phyloP scores from a whole-genome alignment of 1,140 invertebrate species.

The Mamestra configurata region DNA sequence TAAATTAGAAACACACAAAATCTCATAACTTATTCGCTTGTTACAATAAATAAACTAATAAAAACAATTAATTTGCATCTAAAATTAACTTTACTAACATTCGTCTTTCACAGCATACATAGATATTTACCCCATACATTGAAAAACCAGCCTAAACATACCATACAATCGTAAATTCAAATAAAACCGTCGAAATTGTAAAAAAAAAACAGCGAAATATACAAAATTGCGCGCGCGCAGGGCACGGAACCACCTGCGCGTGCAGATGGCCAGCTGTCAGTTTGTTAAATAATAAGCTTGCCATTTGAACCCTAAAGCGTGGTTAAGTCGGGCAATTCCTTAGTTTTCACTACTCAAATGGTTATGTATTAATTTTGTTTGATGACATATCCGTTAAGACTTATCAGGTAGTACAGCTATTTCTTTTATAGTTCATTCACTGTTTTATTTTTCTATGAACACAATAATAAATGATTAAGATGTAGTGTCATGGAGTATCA shows the following conservation, averaged over 20 bases:
- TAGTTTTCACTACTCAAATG: slow-evolving; percentile 30
- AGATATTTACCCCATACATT: not conserved
- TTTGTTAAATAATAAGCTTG: slow-evolving; percentile 48
- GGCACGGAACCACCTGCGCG: slow-evolving; percentile 42
- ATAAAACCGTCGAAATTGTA: slow-evolving; percentile 49
- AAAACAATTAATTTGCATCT: not conserved
- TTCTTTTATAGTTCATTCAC: not conserved
- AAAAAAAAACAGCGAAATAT: slow-evolving; percentile 32
- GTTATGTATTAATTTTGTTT: slow-evolving; percentile 11
- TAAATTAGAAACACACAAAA: too few species aligned
- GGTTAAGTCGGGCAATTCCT: slow-evolving; percentile 25
- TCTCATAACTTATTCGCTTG: too few species aligned
- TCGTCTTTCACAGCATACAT: not conserved
- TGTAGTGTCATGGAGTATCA: too few species aligned
- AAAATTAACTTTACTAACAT: not conserved
- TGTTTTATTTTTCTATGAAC: too few species aligned
- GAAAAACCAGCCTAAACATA: slow-evolving; percentile 30
- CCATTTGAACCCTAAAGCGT: slow-evolving; percentile 50
- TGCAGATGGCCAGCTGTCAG: slow-evolving; percentile 45
- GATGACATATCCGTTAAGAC: slow-evolving; percentile 18
- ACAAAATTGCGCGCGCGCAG: slow-evolving; percentile 38
- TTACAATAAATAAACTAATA: not conserved
- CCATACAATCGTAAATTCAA: slow-evolving; percentile 49
- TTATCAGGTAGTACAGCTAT: not conserved
- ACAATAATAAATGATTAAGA: too few species aligned